A percentile compares a stretch with the other conserved stretches of the same genome.
These are phyloP conservation scores for Hapalemur alaotrensis DNA, from an alignment of 2,797 vertebrate species.

Conservation along the genomic window DNA sequence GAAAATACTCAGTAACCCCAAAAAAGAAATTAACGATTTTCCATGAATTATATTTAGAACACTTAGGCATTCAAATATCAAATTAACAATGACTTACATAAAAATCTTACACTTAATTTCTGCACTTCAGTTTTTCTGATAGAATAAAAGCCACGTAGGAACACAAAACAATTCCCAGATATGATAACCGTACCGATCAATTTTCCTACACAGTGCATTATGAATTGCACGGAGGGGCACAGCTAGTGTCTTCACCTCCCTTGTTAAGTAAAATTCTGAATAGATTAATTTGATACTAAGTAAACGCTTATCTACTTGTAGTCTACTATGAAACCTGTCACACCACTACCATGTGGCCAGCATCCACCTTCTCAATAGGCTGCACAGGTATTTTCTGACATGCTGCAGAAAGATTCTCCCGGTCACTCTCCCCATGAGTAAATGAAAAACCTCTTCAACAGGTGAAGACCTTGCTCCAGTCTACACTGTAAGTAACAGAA, in stretches of 20 bases:
- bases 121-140: background rate
- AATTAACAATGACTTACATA: background rate
- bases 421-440: background rate
- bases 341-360: background rate
- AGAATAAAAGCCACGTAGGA: background rate
- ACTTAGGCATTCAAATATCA: background rate
- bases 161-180: background rate
- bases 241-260: background rate
- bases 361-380: background rate
- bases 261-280: background rate
- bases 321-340: background rate
- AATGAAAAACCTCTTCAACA: background rate
- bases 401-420: background rate
- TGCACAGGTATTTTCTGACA: background rate
- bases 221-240: background rate
- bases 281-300: background rate
- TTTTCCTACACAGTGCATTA: background rate
- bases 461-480: background rate
- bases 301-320: background rate
- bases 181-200: fast-evolving
- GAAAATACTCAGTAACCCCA: background rate
- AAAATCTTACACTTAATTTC: background rate
- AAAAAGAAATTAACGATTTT: background rate
- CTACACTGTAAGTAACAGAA: background rate
- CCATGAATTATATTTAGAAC: background rate